These are phyloP conservation scores for Cydia fagiglandana DNA, from an alignment of 1,140 invertebrate genomes.

Conservation along the genomic window DNA sequence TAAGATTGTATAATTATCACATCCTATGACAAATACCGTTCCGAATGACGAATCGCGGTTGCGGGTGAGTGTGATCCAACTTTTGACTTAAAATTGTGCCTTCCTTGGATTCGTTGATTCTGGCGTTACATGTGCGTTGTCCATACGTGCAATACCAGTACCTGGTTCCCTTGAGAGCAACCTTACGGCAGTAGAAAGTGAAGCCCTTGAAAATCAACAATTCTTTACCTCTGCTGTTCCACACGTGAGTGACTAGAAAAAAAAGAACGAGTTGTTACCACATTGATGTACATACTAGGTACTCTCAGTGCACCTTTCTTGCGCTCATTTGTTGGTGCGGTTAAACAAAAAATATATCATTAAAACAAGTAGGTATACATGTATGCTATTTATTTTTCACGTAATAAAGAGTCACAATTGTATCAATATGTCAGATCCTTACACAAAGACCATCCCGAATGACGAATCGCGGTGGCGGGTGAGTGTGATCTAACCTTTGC, in stretches of 20 bases:
- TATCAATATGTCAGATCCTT: background rate
- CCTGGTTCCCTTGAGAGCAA: background rate
- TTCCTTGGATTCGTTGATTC: background rate
- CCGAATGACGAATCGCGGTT: background rate
- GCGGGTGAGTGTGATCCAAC: slow-evolving; percentile 8
- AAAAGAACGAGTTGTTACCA: no score
- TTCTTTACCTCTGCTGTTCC: background rate
- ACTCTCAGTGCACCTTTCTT: no score
- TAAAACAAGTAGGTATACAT: no score
- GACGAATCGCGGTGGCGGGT: background rate
- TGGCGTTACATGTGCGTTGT: background rate
- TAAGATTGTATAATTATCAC: background rate
- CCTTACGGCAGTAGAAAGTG: background rate
- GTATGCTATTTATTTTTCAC: no score
- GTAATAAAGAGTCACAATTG: no score
- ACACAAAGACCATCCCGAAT: background rate
- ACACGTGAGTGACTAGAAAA: background rate
- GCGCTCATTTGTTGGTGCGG: no score
- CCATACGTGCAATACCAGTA: background rate
- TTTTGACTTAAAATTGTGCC: background rate
- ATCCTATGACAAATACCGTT: background rate
- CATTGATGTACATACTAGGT: no score
- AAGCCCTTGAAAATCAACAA: background rate
- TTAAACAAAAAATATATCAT: no score
- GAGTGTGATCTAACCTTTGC: background rate